Percentiles rank a stretch among this genome's conserved stretches.
Evolutionary conservation across 1,140 invertebrate genomes (phyloP).

Genomic region (Drosophila kanapiae): DNA sequence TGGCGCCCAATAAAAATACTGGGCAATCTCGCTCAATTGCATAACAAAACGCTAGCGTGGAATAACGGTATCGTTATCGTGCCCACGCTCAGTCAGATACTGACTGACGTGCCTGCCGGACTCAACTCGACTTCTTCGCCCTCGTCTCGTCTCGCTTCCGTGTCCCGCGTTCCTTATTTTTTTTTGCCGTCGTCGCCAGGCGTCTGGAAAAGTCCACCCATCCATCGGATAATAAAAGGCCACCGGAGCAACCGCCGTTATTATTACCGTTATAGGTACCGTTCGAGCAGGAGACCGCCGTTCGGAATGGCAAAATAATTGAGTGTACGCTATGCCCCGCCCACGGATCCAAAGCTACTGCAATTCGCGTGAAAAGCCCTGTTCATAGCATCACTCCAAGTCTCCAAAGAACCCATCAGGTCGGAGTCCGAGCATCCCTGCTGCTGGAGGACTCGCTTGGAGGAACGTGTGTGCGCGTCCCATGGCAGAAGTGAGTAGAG

Average conservation of each 20-base stretch:
- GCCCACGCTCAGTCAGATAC: conserved; percentile 71
- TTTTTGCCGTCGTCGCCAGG: conserved; percentile 14
- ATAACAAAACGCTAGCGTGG: conserved; percentile 59
- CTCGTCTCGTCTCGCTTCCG: conserved; percentile 13
- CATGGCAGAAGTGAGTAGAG: conserved; percentile 69
- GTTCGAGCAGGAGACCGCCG: neutral
- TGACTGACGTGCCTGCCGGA: conserved; percentile 71
- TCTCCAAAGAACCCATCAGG: conserved; percentile 2
- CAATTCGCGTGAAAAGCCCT: conserved; percentile 19
- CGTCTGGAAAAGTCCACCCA: conserved; percentile 21
- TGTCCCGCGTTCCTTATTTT: conserved; percentile 22
- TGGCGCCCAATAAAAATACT: conserved; percentile 67
- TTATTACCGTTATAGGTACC: conserved; percentile 6
- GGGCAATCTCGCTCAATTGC: conserved; percentile 71
- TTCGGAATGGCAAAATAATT: conserved; percentile 33
- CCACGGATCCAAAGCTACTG: conserved; percentile 30
- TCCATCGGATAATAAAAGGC: conserved; percentile 16
- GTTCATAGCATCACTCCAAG: conserved; percentile 36
- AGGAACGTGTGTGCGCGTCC: conserved; percentile 31
- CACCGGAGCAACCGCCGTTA: neutral
- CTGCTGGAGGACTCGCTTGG: conserved; percentile 16
- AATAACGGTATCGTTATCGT: conserved; percentile 79
- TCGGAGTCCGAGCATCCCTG: conserved; percentile 8
- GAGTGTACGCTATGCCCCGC: conserved; percentile 42
- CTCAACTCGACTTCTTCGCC: conserved; percentile 4